These are phyloP conservation scores for Geodia barretti DNA, from an alignment of 37 sponge, comb jelly and placozoan species.

Conservation along the genomic window DNA sequence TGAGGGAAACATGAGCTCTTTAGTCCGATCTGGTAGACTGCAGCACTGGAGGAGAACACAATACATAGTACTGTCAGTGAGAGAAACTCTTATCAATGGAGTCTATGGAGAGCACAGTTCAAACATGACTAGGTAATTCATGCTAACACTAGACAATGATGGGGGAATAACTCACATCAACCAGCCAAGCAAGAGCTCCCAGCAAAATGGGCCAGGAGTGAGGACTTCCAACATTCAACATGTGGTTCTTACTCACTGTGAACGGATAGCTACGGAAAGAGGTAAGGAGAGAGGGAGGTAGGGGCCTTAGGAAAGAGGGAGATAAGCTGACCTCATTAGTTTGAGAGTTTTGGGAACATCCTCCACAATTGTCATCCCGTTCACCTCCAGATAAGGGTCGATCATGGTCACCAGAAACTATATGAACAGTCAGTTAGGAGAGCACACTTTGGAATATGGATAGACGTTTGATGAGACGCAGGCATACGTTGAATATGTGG, in stretches of 20 bases:
- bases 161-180: constrained; percentile 53
- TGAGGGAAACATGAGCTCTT: constrained; percentile 18
- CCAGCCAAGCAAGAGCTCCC: constrained; percentile 67
- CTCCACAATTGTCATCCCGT: constrained; percentile 74
- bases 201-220: constrained; percentile 83
- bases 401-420: constrained; percentile 64
- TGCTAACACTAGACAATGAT: not conserved
- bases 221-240: constrained; percentile 77
- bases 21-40: constrained; percentile 5
- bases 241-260: constrained; percentile 64
- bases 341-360: constrained; percentile 60
- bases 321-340: constrained; percentile 33
- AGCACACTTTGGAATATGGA: not conserved
- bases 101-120: too few relatives aligned
- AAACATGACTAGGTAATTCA: too few relatives aligned
- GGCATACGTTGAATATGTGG: constrained; percentile 66
- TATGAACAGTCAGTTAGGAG: not conserved
- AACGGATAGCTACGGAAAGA: constrained; percentile 44
- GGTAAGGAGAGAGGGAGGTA: not conserved
- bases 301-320: too few relatives aligned
- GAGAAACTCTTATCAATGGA: not conserved
- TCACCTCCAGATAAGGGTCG: constrained; percentile 17
- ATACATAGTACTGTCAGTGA: not conserved
- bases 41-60: constrained; percentile 5
- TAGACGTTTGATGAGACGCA: not conserved